Base-by-base conservation (phyloP, 2,113 vertebrate species). In the Ammospiza nelsoni region DNA sequence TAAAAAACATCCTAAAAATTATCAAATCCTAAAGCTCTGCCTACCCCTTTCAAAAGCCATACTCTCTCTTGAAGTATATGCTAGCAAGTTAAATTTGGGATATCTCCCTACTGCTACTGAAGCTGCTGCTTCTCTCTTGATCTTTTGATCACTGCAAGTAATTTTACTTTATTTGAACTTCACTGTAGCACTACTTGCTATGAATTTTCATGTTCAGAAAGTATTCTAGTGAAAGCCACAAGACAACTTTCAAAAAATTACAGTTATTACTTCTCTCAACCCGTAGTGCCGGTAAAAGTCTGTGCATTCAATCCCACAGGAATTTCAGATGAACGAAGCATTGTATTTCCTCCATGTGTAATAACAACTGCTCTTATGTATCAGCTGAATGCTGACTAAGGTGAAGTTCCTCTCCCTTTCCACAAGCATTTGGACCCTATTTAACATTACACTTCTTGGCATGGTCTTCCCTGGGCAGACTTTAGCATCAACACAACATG, bases 251-350 rank as follows among this genome's bases (percentile, higher is more conserved):
- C 65, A 77, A 77, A 79, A 73, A 92, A 68, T 65, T n/a, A 82
- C n/a, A 71, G 80, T 71, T 92, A 86, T 61, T 86, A 72, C 23
- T 72, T 88, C 31, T 41, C 15, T 68, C 86, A 87, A n/a, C 41
- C 44, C 1, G 0, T 20, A 84, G 81, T 15, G 16, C 73, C 54
- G n/a, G 24, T 86, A 77, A 75, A 91, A 78, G 58, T 79, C 76
- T 58, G 18, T 39, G 37, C 3, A 1, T 65, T 90, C 88, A 90
- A 39, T 83, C 90, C 83, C 92, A 28, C 0, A 61, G 83, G 93
- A 86, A 93, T 90, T 93, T 90, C 83, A 84, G 88, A 93, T 80
- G 90, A 78, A 83, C 75, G 92, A 89, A 92, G 86, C 92, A 82
- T 8, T 95, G 44, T 75, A 90, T 83, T 91, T 90, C 79, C 59